These are phyloP conservation scores for Zosterops lateralis DNA, from an alignment of 2,113 vertebrate genomes.

Conservation along the genomic window DNA sequence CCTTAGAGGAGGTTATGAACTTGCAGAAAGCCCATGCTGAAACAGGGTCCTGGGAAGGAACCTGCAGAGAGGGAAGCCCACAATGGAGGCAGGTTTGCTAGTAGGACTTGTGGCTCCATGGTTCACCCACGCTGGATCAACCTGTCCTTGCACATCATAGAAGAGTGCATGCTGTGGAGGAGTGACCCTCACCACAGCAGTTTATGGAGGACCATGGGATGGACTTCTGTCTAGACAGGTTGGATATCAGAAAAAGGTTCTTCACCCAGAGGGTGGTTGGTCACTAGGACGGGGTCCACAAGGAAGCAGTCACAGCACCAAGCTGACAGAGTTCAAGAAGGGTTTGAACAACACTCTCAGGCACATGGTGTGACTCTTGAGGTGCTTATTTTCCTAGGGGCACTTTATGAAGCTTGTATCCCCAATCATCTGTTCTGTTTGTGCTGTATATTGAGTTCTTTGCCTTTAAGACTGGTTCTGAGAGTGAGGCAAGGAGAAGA, in stretches of 20 bases:
- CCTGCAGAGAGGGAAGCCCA: no score
- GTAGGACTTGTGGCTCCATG: neutral
- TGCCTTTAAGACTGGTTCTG: no score
- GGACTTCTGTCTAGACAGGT: neutral
- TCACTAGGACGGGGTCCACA: neutral
- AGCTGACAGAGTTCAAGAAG: neutral
- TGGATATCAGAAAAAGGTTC: neutral
- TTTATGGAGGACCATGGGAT: no score
- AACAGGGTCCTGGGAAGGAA: neutral
- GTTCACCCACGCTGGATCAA: fast-evolving
- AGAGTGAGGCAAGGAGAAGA: no score
- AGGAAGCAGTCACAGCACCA: neutral
- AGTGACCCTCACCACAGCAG: neutral
- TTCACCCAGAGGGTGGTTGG: fast-evolving
- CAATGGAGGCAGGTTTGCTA: neutral
- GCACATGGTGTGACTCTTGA: neutral
- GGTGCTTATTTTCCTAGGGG: no score
- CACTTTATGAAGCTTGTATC: no score
- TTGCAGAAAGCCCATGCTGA: fast-evolving
- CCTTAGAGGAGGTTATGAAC: neutral
- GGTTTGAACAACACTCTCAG: neutral
- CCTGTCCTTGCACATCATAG: no score
- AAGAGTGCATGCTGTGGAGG: neutral
- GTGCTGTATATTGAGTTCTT: no score
- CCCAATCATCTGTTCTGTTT: no score